These are phyloP conservation scores for Rhagoletis pomonella DNA, from an alignment of 1,140 invertebrate genomes.

Conservation along the genomic window DNA sequence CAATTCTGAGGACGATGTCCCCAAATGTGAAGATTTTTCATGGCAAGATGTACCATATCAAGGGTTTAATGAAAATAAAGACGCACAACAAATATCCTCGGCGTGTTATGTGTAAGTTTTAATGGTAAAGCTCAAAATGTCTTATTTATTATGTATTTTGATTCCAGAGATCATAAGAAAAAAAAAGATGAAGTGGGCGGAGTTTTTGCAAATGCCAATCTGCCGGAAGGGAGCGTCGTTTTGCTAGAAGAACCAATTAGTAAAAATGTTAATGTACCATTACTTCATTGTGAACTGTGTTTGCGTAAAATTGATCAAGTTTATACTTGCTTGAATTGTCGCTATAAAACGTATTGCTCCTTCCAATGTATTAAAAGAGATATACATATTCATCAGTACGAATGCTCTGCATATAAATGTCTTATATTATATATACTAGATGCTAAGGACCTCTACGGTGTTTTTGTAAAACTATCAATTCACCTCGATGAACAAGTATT, in stretches of 20 bases:
- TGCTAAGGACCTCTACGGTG: slow-evolving; percentile 15
- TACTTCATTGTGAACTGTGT: slow-evolving; percentile 50
- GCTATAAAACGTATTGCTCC: slow-evolving; percentile 55
- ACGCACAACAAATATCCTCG: not conserved
- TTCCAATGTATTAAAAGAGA: slow-evolving; percentile 45
- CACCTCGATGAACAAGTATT: slow-evolving; percentile 17
- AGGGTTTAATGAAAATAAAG: slow-evolving; percentile 7
- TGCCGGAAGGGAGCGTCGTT: not conserved
- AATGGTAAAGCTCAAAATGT: not conserved
- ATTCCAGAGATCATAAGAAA: slow-evolving; percentile 28
- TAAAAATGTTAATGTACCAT: slow-evolving; percentile 10
- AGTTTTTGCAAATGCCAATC: not conserved
- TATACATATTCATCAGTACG: not conserved
- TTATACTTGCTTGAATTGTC: slow-evolving; percentile 52
- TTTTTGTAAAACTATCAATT: slow-evolving; percentile 46
- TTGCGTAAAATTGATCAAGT: not conserved
- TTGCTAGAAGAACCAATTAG: slow-evolving; percentile 48
- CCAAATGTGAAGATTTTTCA: slow-evolving; percentile 6
- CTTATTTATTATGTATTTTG: slow-evolving; percentile 12
- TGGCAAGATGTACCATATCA: slow-evolving; percentile 17
- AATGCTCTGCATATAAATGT: slow-evolving; percentile 52
- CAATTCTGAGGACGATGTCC: not conserved
- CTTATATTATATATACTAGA: slow-evolving; percentile 43
- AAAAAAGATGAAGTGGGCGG: not conserved
- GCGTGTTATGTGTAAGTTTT: not conserved